Percentiles rank a stretch among this genome's conserved stretches.
phyloP scores from a whole-genome alignment of 2,113 vertebrate species.

The Syngnathoides biaculeatus region DNA sequence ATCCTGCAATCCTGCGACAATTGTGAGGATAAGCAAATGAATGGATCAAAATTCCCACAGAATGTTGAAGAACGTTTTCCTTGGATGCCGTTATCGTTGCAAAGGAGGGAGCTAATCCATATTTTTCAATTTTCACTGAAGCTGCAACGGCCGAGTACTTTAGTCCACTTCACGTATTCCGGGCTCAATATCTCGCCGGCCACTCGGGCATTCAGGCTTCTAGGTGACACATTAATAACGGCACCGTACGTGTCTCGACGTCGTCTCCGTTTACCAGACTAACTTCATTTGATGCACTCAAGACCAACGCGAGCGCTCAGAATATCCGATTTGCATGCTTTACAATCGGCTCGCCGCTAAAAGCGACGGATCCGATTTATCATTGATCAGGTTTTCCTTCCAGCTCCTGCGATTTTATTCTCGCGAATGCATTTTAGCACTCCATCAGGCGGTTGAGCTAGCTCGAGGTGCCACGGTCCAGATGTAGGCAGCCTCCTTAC shows the following conservation, averaged over 20 bases:
- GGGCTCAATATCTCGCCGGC: slow-evolving; percentile 4
- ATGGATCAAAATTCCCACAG: not conserved
- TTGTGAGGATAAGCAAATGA: no score
- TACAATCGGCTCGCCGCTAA: slow-evolving; percentile 61
- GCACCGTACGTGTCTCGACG: slow-evolving; percentile 37
- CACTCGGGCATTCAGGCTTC: slow-evolving; percentile 29
- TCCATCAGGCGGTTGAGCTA: slow-evolving; percentile 48
- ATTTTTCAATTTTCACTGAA: not conserved
- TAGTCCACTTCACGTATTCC: not conserved
- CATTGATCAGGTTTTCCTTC: slow-evolving; percentile 72
- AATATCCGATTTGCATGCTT: slow-evolving; percentile 59
- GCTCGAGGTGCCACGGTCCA: slow-evolving; percentile 30
- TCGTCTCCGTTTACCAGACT: slow-evolving; percentile 63
- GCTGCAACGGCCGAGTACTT: not conserved
- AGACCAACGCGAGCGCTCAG: slow-evolving; percentile 40
- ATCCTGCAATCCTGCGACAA: no score
- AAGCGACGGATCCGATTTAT: slow-evolving; percentile 71
- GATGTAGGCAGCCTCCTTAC: not conserved
- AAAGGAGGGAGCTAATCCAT: not conserved
- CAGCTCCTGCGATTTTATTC: slow-evolving; percentile 51
- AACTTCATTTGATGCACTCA: slow-evolving; percentile 68
- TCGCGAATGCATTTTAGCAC: slow-evolving; percentile 59
- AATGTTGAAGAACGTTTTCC: not conserved
- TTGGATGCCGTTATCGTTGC: not conserved
- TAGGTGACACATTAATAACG: slow-evolving; percentile 51